Conservation (phyloP, 2,888 invertebrate genomes). For the Penaeus monodon region DNA sequence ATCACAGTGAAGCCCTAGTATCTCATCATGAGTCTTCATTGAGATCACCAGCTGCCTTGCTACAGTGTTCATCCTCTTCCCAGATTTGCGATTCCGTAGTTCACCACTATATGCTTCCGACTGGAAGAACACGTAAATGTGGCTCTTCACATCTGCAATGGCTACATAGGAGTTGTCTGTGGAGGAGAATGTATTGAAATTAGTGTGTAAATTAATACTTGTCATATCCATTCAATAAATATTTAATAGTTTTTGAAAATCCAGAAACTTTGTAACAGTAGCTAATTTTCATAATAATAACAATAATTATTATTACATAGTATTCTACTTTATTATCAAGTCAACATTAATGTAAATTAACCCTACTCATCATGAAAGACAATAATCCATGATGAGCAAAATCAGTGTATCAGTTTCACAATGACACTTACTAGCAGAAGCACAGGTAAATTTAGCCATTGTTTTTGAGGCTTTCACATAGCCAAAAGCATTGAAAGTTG, state of each 20-base stretch:
- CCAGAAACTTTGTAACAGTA: too few relatives aligned
- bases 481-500: constrained; percentile 85
- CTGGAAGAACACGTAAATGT: constrained; percentile 62
- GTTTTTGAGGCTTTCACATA: constrained; percentile 88
- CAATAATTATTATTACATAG: too few relatives aligned
- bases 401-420: not conserved
- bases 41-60: constrained; percentile 62
- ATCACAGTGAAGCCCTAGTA: constrained; percentile 48
- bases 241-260: not conserved
- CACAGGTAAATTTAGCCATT: constrained; percentile 81
- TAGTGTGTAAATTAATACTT: not conserved
- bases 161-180: constrained; percentile 60
- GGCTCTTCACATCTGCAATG: constrained; percentile 59
- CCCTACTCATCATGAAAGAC: not conserved
- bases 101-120: constrained; percentile 54
- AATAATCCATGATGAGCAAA: not conserved
- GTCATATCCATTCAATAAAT: not conserved
- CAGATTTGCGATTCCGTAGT: constrained; percentile 60
- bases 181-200: not conserved
- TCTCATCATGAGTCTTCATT: constrained; percentile 52
- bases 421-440: constrained; percentile 74
- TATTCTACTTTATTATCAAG: too few relatives aligned
- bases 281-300: too few relatives aligned
- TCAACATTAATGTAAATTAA: too few relatives aligned
- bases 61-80: constrained; percentile 45